Evolutionary conservation across 2,888 invertebrate genomes (phyloP), one percentile per base, ranked within the genome.

Genomic region (Nomada goodeniana): DNA sequence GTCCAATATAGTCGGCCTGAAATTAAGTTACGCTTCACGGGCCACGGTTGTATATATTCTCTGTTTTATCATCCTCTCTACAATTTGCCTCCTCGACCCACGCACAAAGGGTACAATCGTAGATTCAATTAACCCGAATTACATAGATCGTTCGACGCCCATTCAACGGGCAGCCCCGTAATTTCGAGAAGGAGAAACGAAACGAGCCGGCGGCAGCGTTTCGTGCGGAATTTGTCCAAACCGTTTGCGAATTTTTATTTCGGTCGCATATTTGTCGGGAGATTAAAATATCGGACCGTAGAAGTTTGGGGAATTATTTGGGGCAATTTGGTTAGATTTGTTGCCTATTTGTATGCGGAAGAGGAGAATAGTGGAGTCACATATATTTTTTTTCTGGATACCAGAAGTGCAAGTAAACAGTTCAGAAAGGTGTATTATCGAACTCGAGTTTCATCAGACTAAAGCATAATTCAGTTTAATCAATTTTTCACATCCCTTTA

Each of bases 121-220:
- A 55, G 67, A 68, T 78, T 63, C 72, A 78, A 72, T 80, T 72
- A 80, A 63, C 47, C 29, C 69, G 71, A 65, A 77, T 64, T 65
- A 77, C 36, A 36, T 36, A 36, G 70, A 64, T 76, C 52, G 68
- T 53, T 65, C 70, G 60, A 23, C 20, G 64, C n/a, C 65, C 64
- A 60, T 76, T 65, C 52, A n/a, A 50, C 36, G 23, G 11, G 13
- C 20, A 1, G 11, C 18, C 26, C 29, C 59, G 55, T 65, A 59
- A 55, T 69, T 61, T 50, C 23, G 59, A n/a, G 15, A 2, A 2
- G 15, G 44, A 36, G 15, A 29, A 10, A 18, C 5, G 36, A 72
- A 63, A 72, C 20, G 23, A 64, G 20, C 20, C 9, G 3, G 72
- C 0, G 9, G 26, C 26, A 26, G 26, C 26, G 36, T 29, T 60